A percentile compares a stretch with the other conserved stretches of the same genome.
Conservation (phyloP, 2,113 vertebrate genomes). For the Tachycineta bicolor region DNA sequence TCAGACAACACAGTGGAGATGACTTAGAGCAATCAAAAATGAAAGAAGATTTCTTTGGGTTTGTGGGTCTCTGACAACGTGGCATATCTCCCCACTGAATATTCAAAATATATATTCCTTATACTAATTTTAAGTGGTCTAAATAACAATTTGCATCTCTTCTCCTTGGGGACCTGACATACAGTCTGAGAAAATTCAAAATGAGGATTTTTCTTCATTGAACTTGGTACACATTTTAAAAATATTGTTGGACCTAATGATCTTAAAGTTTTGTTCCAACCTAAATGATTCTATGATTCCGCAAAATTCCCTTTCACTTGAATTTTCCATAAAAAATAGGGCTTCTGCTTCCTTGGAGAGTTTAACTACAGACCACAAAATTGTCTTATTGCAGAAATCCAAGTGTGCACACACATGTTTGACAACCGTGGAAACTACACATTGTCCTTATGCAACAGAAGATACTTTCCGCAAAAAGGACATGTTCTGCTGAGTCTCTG, state of each 20-base stretch:
- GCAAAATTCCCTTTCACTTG: not conserved
- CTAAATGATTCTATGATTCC: not conserved
- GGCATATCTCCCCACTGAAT: not conserved
- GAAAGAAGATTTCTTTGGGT: not conserved
- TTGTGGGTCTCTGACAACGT: not conserved
- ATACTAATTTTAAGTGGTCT: not conserved
- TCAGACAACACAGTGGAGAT: not conserved
- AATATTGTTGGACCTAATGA: not conserved
- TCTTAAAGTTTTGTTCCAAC: not conserved
- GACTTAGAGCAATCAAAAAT: not conserved
- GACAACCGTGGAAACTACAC: not conserved
- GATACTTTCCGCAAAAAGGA: not conserved
- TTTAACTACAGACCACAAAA: not conserved
- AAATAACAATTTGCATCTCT: not conserved
- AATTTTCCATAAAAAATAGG: not conserved
- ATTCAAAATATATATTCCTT: not conserved
- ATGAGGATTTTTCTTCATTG: not conserved
- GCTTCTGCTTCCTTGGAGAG: not conserved
- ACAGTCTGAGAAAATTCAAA: not conserved
- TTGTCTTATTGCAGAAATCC: not conserved
- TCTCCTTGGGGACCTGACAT: not conserved
- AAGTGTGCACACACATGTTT: accelerated
- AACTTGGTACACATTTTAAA: not conserved
- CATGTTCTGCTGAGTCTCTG: not conserved
- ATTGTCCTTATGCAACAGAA: not conserved